Conservation (phyloP, 2,113 vertebrate species). For the Carassius auratus region DNA sequence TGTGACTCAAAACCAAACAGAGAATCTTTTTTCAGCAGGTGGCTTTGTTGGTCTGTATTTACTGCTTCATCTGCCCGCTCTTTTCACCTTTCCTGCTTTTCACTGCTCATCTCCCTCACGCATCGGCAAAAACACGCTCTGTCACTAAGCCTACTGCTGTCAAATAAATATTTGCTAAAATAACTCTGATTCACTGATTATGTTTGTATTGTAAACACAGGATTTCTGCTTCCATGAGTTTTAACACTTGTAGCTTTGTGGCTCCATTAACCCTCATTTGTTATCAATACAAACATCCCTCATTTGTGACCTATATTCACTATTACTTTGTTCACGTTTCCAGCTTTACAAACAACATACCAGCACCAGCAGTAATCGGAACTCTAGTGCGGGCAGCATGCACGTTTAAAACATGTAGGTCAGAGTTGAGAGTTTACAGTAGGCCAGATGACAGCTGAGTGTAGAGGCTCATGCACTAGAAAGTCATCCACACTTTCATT, state of each 20-base stretch:
- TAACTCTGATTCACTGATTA: background rate
- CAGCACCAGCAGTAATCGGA: background rate
- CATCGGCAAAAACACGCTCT: slow-evolving; percentile 38
- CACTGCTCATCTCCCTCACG: background rate
- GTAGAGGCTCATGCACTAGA: background rate
- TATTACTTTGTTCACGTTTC: background rate
- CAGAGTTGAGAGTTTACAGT: background rate
- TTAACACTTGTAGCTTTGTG: background rate
- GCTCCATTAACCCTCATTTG: slow-evolving; percentile 37
- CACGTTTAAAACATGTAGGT: background rate
- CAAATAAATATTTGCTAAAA: slow-evolving; percentile 28
- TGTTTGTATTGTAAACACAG: slow-evolving; percentile 31
- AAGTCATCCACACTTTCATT: background rate
- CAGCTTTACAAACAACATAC: slow-evolving; percentile 4
- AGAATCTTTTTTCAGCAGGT: background rate
- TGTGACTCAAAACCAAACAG: background rate
- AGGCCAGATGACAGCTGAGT: background rate
- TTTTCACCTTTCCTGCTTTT: background rate
- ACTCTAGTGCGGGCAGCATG: background rate
- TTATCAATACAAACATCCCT: slow-evolving; percentile 42
- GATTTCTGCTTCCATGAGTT: background rate
- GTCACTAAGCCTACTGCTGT: slow-evolving; percentile 43
- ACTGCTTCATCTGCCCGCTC: background rate
- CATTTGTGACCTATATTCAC: slow-evolving; percentile 1
- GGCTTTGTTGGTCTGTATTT: slow-evolving; percentile 13